These are phyloP conservation scores for Amphipyra tragopoginis DNA, from an alignment of 2,888 invertebrate species.

Conservation along the genomic window DNA sequence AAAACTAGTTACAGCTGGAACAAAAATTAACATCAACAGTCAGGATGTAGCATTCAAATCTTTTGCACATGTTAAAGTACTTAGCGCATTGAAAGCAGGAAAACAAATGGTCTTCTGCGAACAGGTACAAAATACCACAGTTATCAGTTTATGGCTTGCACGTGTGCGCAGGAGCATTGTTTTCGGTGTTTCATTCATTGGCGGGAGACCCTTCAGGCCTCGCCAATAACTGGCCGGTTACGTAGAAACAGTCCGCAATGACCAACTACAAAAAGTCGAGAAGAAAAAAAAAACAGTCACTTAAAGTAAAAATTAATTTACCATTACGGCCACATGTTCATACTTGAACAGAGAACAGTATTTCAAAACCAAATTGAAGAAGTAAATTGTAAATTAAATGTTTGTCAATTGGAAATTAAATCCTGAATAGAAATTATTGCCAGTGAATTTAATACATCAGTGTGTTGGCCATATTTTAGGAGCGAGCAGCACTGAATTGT, in stretches of 20 bases:
- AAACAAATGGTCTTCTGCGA: conserved; percentile 75
- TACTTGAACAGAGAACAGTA: conserved; percentile 17
- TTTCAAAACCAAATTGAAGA: too few species aligned
- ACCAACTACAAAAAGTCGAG: too few species aligned
- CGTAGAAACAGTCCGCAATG: too few species aligned
- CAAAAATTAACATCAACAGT: conserved; percentile 7
- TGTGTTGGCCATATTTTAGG: too few species aligned
- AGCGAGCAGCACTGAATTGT: too few species aligned
- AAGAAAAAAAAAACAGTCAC: too few species aligned
- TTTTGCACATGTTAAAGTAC: conserved; percentile 79
- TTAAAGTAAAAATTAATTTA: conserved; percentile 15
- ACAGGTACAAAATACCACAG: conserved; percentile 69
- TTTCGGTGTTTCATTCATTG: conserved; percentile 45
- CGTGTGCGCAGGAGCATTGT: conserved; percentile 77
- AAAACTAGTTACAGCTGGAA: neutral
- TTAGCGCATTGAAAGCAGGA: conserved; percentile 57
- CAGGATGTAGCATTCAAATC: conserved; percentile 49
- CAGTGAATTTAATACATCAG: too few species aligned
- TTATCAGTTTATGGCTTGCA: conserved; percentile 79
- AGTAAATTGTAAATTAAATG: too few species aligned
- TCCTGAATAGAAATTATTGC: neutral
- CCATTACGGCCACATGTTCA: conserved; percentile 39
- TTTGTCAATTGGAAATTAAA: too few species aligned
- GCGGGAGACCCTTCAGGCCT: too few species aligned
- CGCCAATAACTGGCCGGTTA: too few species aligned